Conservation (phyloP, 92 coral and sea anemone genomes). For the Blastomussa wellsi region DNA sequence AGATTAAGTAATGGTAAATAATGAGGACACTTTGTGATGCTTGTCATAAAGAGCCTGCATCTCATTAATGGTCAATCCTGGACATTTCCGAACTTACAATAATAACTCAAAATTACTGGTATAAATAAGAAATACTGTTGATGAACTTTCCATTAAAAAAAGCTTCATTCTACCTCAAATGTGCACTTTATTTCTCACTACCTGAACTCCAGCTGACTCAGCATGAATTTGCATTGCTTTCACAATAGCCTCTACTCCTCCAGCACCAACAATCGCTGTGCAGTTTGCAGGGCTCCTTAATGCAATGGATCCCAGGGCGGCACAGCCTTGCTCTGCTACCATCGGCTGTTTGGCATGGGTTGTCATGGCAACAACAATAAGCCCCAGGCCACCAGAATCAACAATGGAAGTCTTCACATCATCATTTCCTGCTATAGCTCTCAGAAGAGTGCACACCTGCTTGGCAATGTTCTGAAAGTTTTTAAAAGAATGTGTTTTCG, state of each 20-base stretch:
- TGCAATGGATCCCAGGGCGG: conserved; percentile 81
- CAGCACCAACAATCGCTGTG: conserved; percentile 70
- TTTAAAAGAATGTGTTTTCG: neutral
- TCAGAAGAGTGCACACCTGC: conserved; percentile 78
- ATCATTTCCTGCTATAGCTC: conserved; percentile 84
- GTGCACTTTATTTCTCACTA: neutral
- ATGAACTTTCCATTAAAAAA: neutral
- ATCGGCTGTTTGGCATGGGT: conserved; percentile 79
- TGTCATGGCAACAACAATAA: conserved; percentile 80
- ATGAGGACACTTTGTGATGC: neutral
- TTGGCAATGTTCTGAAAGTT: conserved; percentile 71
- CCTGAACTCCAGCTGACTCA: conserved; percentile 73
- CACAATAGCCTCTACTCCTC: conserved; percentile 77
- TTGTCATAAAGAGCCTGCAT: too few species aligned
- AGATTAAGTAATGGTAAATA: neutral
- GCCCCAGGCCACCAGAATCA: conserved; percentile 72
- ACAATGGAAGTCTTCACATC: conserved; percentile 86
- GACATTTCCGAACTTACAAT: too few species aligned
- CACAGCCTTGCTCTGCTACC: conserved; percentile 90
- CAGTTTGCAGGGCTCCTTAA: conserved; percentile 74
- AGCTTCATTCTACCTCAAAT: neutral
- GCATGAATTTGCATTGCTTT: conserved; percentile 86
- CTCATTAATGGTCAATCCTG: too few species aligned
- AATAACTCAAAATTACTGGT: too few species aligned
- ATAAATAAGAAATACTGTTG: neutral